Evolutionary conservation across 2,888 invertebrate genomes (phyloP), one percentile per base, ranked within the genome.

Genomic region (Prenolepis imparis): DNA sequence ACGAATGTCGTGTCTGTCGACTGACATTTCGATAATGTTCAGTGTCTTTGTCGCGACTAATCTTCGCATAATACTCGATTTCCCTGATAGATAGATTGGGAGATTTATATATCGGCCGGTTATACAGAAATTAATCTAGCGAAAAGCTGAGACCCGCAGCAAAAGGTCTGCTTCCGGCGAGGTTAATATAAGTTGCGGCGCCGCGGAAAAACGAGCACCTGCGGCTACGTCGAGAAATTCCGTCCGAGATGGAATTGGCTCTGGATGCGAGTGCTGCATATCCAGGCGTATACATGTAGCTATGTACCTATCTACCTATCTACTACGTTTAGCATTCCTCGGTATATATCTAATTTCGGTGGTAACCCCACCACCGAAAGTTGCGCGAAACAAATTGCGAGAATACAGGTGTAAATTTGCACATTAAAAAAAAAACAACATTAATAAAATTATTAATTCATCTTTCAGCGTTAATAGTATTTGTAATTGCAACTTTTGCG

Each of bases 51-150:
- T 18, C n/a, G n/a, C n/a, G 28, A 11, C 15, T 70, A 44, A 59
- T 72, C 73, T 61, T 80, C 24, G 59, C 73, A 24, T 78, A 72
- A 68, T 67, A 63, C 78, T 55, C 77, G 75, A 52, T 67, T 83
- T 77, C 61, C 59, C 66, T 39, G 66, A 55, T 77, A 78, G 83
- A 73, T 77, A n/a, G 52, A 55, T 66, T 55, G 64, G 55, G 64
- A 85, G 77, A 88, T 84, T 87, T 75, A 84, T 80, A 84, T 77
- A 74, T 83, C 41, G 61, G 64, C 73, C 70, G 59, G 80, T 84
- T n/a, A n/a, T 74, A 82, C 86, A 88, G 88, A 88, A 91, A 91
- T 92, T 92, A 92, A 92, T 92, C 92, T 88, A 92, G 91, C 89
- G 91, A 90, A 91, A 92, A 89, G 90, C 87, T 84, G 77, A 70